Percentiles rank a stretch among this genome's conserved stretches.
These are phyloP conservation scores for Hormaphis cornu DNA, from an alignment of 1,140 invertebrate species.

Conservation along the genomic window DNA sequence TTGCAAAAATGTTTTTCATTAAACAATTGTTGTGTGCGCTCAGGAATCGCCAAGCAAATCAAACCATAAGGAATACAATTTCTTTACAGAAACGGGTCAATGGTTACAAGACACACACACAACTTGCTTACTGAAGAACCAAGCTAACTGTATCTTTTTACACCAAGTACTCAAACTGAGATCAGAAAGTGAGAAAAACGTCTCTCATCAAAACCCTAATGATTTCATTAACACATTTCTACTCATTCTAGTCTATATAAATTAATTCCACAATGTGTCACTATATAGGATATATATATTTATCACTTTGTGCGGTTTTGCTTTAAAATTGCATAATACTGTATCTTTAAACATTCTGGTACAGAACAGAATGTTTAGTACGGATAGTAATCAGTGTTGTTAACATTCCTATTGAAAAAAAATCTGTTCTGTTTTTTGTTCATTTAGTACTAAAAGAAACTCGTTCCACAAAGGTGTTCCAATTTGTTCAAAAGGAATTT, in stretches of 20 bases:
- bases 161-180: constrained; percentile 78
- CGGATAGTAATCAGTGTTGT: too few species aligned
- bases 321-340: constrained; percentile 15
- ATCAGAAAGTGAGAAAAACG: constrained; percentile 41
- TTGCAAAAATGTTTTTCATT: background rate
- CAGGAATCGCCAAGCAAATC: constrained; percentile 63
- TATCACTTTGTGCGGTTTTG: constrained; percentile 14
- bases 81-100: constrained; percentile 54
- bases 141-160: constrained; percentile 88
- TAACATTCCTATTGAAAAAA: too few species aligned
- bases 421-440: too few species aligned
- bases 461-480: too few species aligned
- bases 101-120: constrained; percentile 62
- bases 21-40: constrained; percentile 38
- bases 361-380: background rate
- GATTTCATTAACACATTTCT: constrained; percentile 5
- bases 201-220: constrained; percentile 39
- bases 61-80: constrained; percentile 58
- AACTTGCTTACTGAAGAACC: constrained; percentile 81
- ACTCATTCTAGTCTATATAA: constrained; percentile 26
- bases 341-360: background rate
- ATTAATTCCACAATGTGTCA: background rate
- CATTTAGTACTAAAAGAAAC: too few species aligned
- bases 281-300: constrained; percentile 11
- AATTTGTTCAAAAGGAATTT: too few species aligned